Base-by-base conservation (phyloP, 2,888 invertebrate genomes). In the Pollenia labialis region DNA sequence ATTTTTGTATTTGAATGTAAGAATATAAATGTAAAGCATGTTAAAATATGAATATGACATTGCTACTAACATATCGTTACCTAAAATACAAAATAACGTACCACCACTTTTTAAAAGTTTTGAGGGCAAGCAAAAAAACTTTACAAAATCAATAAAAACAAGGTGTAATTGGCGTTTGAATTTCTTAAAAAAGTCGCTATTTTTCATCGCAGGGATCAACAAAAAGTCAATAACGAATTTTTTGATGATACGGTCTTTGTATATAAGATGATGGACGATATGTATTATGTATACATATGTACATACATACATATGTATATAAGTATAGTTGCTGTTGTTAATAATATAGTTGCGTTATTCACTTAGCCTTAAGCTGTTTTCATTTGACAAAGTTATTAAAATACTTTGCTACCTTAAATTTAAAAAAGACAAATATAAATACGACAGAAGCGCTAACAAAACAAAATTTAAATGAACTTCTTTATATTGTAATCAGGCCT, bases 331-430 rank as follows among this genome's bases (percentile, higher is more conserved):
- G 50, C 7, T 81, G 16, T 8, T 77, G 16, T 52, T 42, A 6
- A 8, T 50, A 11, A n/a, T 56, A 48, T 23, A 58, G 54, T 64
- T 81, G 72, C 58, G 50, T 40, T 66, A 50, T 50, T 50, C 44
- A 64, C 64, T 83, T 81, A 76, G 80, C 86, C 83, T 81, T 76
- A 71, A 83, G 86, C 83, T 66, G 72, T 86, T 86, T 60, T 76
- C 83, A 83, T 86, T 86, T 80, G 83, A 81, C 86, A 83, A 76
- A 86, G 80, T 83, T 83, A 86, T 82, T 86, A 86, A 86, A 86
- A 82, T 82, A 75, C 82, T 82, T 82, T 75, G 64, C 79, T 80
- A 82, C 82, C 79, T 50, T 80, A 86, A 83, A 76, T 40, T 48
- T 3, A 58, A 56, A 66, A 12, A 48, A 72, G 81, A 79, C 48